phyloP scores from a whole-genome alignment of 2,888 invertebrate genomes.

The Anthophora plumipes region DNA sequence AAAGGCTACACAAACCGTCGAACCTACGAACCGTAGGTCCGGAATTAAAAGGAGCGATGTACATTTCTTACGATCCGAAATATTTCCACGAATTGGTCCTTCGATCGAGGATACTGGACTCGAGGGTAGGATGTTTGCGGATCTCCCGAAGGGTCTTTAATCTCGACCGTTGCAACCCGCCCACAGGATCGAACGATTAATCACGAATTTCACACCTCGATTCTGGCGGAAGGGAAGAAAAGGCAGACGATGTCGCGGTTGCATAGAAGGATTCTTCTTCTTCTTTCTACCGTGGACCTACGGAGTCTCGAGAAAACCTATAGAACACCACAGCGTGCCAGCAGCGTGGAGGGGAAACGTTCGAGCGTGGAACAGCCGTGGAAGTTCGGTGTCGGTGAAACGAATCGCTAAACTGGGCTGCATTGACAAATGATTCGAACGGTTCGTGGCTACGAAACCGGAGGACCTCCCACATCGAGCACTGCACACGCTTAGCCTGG shows the following conservation, averaged over 20 bases:
- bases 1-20: background rate
- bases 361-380: constrained; percentile 47
- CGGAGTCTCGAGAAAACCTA: constrained; percentile 51
- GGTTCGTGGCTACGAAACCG: constrained; percentile 66
- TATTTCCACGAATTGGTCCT: constrained; percentile 40
- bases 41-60: background rate
- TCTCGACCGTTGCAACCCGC: constrained; percentile 49
- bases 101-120: constrained; percentile 25
- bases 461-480: constrained; percentile 77
- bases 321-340: constrained; percentile 42
- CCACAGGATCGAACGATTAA: constrained; percentile 76
- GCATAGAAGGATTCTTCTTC: constrained; percentile 25
- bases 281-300: constrained; percentile 20
- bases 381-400: constrained; percentile 72
- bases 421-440: constrained; percentile 83
- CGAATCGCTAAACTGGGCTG: constrained; percentile 82
- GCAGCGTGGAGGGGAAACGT: constrained; percentile 23
- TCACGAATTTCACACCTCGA: constrained; percentile 80
- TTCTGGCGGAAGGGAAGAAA: constrained; percentile 51
- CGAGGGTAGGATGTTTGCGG: constrained; percentile 20
- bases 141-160: constrained; percentile 47
- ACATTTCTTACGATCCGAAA: constrained; percentile 7
- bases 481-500: constrained; percentile 7
- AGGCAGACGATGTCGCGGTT: constrained; percentile 33
- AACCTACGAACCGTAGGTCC: background rate